Base-by-base conservation (phyloP, 2,888 invertebrate genomes). In the Nipponacmea schrenckii region DNA sequence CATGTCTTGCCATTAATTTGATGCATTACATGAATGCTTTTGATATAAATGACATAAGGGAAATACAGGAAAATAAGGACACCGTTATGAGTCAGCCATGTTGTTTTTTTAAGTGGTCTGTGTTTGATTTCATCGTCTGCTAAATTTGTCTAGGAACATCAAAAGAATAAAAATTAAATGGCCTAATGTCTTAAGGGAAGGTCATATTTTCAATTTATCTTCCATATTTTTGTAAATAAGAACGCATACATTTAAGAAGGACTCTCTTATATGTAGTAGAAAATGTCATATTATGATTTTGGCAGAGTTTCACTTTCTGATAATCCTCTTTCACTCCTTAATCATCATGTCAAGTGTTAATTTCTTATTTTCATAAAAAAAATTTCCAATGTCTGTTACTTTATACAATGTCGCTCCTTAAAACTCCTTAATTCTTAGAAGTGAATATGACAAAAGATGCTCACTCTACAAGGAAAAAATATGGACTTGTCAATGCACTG, bases 401-500 rank as follows among this genome's bases (percentile, higher is more conserved):
- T 7, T 15, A 24, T 56, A 24, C 56, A 56, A 12, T 8, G 14
- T 8, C 24, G 0, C 0, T 56, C 2, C 24, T 10, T 20, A 24
- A 3, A 56, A 48, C 48, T 72, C 78, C 81, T 82, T 83, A 79
- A 81, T 78, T 20, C 8, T 48, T 27, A 1, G 39, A 77, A 89
- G 89, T 72, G 89, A 89, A 73, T 89, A 85, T 83, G 86, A 87
- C 65, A 86, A 86, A 69, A 79, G 88, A 14, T 44, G 85, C 68
- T 81, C 84, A 12, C 73, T 88, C 72, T 89, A 89, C 79, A 84
- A 84, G 67, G 87, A 88, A 62, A 80, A 78, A 46, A 85, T 89
- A 31, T 89, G 89, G 89, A 88, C 89, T 2, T 89, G 89, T 77
- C 88, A 86, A 75, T 87, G 87, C 74, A 89, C 88, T 8, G 89